These are phyloP conservation scores for Pituophis catenifer DNA, from an alignment of 2,113 vertebrate genomes.

Conservation along the genomic window DNA sequence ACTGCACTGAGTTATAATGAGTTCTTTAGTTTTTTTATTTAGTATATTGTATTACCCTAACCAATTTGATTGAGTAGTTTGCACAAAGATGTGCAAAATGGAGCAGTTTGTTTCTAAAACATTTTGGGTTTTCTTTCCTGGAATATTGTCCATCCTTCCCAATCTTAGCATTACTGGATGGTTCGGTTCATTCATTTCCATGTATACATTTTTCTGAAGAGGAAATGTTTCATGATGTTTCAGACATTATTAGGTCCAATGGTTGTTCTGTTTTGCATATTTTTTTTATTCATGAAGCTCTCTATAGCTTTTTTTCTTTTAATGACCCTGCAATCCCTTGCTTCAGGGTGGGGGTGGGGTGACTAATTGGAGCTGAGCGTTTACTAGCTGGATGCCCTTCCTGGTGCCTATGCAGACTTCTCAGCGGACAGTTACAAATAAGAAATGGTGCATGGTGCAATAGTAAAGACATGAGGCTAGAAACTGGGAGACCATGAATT, in stretches of 20 bases:
- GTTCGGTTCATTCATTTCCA: neutral
- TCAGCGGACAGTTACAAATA: neutral
- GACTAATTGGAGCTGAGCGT: neutral
- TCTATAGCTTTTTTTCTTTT: neutral
- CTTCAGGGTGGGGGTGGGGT: neutral
- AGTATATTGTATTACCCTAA: neutral
- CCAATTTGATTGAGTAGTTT: neutral
- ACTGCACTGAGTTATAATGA: neutral
- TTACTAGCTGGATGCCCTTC: neutral
- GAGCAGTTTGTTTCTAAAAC: neutral
- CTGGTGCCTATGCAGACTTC: neutral
- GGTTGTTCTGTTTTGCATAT: neutral
- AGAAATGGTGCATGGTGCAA: neutral
- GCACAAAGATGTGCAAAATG: neutral
- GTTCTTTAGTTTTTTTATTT: neutral
- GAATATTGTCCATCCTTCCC: neutral
- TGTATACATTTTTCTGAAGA: neutral
- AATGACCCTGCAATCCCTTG: neutral
- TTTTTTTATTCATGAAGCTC: neutral
- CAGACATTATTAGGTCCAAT: neutral
- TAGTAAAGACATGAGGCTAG: neutral
- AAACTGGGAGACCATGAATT: neutral
- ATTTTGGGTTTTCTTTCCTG: neutral
- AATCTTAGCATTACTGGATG: neutral
- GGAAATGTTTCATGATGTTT: neutral